Percentiles rank a stretch among this genome's conserved stretches.
Conservation (phyloP, 2,888 invertebrate species). For the Idaea dimidiata region DNA sequence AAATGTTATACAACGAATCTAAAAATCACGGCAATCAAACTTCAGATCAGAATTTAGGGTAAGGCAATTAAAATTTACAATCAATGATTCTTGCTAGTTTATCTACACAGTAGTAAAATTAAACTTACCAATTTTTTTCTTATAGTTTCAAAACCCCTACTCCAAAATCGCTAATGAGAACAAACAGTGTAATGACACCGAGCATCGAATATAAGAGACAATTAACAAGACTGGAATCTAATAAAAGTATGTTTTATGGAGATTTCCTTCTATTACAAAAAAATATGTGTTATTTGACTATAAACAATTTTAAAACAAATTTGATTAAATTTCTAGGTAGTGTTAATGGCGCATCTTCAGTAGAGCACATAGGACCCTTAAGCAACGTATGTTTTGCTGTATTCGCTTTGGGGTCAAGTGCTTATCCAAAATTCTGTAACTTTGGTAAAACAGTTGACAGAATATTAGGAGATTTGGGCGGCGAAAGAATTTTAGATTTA, state of each 20-base stretch:
- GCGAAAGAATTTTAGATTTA: slow-evolving; percentile 90
- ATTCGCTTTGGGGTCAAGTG: slow-evolving; percentile 96
- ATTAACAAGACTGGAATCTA: slow-evolving; percentile 81
- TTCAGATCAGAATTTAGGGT: slow-evolving; percentile 40
- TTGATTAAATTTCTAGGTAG: slow-evolving; percentile 75
- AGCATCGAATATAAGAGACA: slow-evolving; percentile 77
- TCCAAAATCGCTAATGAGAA: slow-evolving; percentile 93
- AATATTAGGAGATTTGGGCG: slow-evolving; percentile 92
- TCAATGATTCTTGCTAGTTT: neutral
- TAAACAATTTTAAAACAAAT: neutral
- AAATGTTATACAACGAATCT: slow-evolving; percentile 63
- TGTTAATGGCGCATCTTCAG: slow-evolving; percentile 85
- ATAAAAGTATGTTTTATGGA: slow-evolving; percentile 61
- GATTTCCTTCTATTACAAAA: neutral
- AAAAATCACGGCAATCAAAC: slow-evolving; percentile 47
- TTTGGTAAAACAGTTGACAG: slow-evolving; percentile 96
- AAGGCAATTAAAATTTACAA: slow-evolving; percentile 10
- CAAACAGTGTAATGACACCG: slow-evolving; percentile 84
- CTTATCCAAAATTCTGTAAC: slow-evolving; percentile 97
- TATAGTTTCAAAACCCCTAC: slow-evolving; percentile 84
- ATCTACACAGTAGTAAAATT: neutral
- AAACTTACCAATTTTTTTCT: slow-evolving; percentile 12
- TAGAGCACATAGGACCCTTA: slow-evolving; percentile 91
- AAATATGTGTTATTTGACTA: neutral
- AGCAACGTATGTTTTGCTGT: slow-evolving; percentile 96